Base-by-base conservation (phyloP, 1,140 invertebrate species). In the Piezodorus guildinii region DNA sequence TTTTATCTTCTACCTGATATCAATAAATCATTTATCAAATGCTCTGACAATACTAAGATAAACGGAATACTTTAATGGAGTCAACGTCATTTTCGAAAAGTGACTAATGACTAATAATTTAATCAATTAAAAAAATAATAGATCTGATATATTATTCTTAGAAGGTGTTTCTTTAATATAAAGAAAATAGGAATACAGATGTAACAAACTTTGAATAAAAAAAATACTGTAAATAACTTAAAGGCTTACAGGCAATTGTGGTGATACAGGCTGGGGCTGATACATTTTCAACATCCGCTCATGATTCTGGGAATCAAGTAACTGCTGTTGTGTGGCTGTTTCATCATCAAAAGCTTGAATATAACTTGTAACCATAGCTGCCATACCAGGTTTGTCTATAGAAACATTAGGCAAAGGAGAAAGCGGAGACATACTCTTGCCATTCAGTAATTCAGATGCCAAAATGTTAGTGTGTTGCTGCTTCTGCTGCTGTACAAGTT, bases 401-500 rank as follows among this genome's bases (percentile, higher is more conserved):
- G 63, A 51, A n/a, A 68, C 63, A 19, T 63, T 65, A 16, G 63
- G 30, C 9, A 67, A 46, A 51, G 69, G 65, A 61, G 67, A 64
- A 19, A 70, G 58, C 14, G 68, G 63, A 27, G 61, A 39, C 58
- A 66, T 63, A 14, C 52, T 56, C 52, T 51, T 64, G 16, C 30
- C 30, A 44, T 64, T 66, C 12, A 66, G 34, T 21, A 68, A 46
- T 39, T 68, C 63, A 17, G 65, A 56, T 8, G 66, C 17, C 14
- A 67, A 49, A n/a, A 67, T 56, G 8, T 63, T 51, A 10, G 23
- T 25, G 56, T 77, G 77, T 63, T 78, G 75, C 21, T 77, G 75
- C 64, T 77, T 77, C 49, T 79, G 76, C 39, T 77, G 76, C 59
- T 78, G 76, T 60, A 74, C 77, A n/a, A 79, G 71, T 64, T 80